Evolutionary conservation across 2,797 vertebrate species (phyloP).

Genomic region (Silurus aristotelis): DNA sequence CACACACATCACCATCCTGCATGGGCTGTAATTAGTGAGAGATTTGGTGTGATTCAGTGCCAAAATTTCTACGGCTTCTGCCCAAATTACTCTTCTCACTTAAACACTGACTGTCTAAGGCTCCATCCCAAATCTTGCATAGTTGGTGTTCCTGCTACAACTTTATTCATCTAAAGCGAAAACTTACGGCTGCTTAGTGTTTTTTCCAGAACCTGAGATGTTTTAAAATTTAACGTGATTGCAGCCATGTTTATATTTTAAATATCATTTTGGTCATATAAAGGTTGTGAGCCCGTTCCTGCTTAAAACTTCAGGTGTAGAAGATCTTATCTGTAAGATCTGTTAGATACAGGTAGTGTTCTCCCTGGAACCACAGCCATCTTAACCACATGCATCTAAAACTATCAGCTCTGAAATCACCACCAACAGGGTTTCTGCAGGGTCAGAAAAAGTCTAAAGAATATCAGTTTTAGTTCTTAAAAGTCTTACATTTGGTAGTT

Average conservation of each 20-base stretch:
- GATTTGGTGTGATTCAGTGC: slow-evolving; percentile 10
- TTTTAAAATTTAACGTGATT: not conserved
- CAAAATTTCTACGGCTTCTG: slow-evolving; percentile 8
- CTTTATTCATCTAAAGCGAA: not conserved
- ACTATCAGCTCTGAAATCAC: too few relatives aligned
- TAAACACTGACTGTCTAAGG: not conserved
- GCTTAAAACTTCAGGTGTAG: not conserved
- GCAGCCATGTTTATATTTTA: not conserved
- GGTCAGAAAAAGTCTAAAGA: too few relatives aligned
- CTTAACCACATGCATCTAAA: not conserved
- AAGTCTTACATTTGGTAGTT: too few relatives aligned
- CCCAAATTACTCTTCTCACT: slow-evolving; percentile 17
- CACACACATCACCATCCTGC: slow-evolving; percentile 18
- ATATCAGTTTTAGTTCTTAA: too few relatives aligned
- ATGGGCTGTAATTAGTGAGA: slow-evolving; percentile 28
- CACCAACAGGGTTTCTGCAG: too few relatives aligned
- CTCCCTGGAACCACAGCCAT: not conserved
- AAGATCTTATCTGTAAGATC: too few relatives aligned
- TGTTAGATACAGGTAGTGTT: not conserved
- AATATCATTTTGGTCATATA: not conserved
- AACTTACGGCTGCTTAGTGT: not conserved
- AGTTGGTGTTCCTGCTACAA: not conserved
- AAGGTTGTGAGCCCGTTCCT: not conserved
- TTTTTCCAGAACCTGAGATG: not conserved
- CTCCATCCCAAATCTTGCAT: slow-evolving; percentile 1